Conservation (phyloP, 2,888 invertebrate species). For the Apotomis turbidana region DNA sequence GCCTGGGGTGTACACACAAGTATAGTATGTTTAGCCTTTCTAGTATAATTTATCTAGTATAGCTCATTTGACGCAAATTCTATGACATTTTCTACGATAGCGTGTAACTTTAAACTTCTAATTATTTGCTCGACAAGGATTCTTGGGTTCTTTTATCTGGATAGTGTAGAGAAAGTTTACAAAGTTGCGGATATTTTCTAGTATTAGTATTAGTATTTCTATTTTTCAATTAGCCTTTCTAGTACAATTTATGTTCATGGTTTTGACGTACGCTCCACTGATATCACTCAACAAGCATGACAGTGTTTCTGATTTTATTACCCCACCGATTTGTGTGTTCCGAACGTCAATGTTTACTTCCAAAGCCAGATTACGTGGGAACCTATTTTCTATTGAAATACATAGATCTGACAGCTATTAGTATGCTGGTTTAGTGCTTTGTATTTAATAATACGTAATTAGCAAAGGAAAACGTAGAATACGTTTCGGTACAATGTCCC, state of each 20-base stretch:
- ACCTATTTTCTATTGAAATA: background rate
- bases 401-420: background rate
- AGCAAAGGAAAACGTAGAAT: slow-evolving; percentile 21
- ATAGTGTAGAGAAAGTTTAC: no score
- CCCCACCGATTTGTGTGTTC: slow-evolving; percentile 38
- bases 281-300: slow-evolving; percentile 39
- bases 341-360: slow-evolving; percentile 32
- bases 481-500: slow-evolving; percentile 24
- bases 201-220: no score
- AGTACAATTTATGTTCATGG: slow-evolving; percentile 19
- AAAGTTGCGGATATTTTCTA: no score
- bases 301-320: slow-evolving; percentile 40
- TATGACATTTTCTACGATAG: no score
- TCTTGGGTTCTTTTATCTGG: background rate
- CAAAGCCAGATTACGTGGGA: slow-evolving; percentile 5
- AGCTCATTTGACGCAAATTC: no score
- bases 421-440: slow-evolving; percentile 15
- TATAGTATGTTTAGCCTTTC: slow-evolving; percentile 11
- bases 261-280: slow-evolving; percentile 25
- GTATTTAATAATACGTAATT: slow-evolving; percentile 21
- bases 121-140: background rate
- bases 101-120: background rate
- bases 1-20: no score
- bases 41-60: slow-evolving; percentile 3
- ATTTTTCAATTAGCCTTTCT: slow-evolving; percentile 15